These are phyloP conservation scores for Ditylenchus dipsaci DNA, from an alignment of 1,140 invertebrate genomes.

Conservation along the genomic window DNA sequence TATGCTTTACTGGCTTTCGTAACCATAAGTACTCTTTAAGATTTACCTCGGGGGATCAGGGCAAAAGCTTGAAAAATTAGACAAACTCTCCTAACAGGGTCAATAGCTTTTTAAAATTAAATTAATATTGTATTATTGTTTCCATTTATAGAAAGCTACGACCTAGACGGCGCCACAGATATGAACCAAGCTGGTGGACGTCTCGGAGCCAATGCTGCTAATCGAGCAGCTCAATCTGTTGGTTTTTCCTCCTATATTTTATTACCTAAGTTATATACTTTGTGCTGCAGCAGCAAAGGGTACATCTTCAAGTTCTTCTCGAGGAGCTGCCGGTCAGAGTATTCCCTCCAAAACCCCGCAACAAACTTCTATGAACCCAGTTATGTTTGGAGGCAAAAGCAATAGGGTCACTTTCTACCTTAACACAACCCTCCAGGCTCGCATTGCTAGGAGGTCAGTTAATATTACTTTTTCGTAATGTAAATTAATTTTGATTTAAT, in stretches of 20 bases:
- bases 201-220: background rate
- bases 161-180: constrained; percentile 1
- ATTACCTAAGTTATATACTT: constrained; percentile 1
- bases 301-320: background rate
- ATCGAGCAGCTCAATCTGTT: background rate
- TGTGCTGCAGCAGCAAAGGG: constrained; percentile 6
- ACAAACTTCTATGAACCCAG: background rate
- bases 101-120: too few species aligned
- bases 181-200: constrained; percentile 6
- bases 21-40: too few species aligned
- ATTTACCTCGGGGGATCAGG: too few species aligned
- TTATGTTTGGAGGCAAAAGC: constrained; percentile 15
- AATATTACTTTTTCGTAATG: constrained; percentile 2
- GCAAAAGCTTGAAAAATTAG: too few species aligned
- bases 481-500: constrained; percentile 21
- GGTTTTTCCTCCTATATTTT: background rate
- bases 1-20: too few species aligned
- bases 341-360: background rate
- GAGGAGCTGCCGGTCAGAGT: background rate
- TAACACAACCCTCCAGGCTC: constrained; percentile 34
- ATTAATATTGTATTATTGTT: too few species aligned
- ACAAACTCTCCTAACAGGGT: too few species aligned
- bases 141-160: constrained; percentile 2
- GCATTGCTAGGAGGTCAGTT: constrained; percentile 43
- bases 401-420: constrained; percentile 34